Evolutionary conservation across 2,888 invertebrate genomes (phyloP), one percentile per base, ranked within the genome.

Genomic region (Lasius fuliginosus): DNA sequence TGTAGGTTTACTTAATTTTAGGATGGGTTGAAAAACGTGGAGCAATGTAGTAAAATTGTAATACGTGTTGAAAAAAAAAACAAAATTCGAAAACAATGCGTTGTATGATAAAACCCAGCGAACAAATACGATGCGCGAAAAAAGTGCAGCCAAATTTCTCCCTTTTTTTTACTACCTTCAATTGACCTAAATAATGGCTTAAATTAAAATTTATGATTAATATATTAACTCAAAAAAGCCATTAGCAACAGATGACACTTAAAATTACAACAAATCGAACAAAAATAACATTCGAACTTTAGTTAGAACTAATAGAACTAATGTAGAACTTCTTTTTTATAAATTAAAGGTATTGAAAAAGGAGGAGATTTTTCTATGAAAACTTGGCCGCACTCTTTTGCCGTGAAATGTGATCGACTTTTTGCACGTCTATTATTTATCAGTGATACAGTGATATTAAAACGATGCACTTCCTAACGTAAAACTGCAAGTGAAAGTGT

Each of bases 81-180:
- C 2, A 12, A 79, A 73, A 81, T 73, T 73, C 49, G 73, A 60
- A 60, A 60, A 73, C 60, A 79, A 79, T 62, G 60, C 46, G 36
- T 46, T n/a, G 12, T 18, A 27, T 9, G 49, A 40, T 46, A 71
- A 79, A 79, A 60, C 18, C 1, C 12, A 8, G 27, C n/a, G 33
- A 18, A 65, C 18, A 42, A 6, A 5, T 42, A 79, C 18, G 60
- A 62, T 73, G 27, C 27, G 49, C 60, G 33, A 71, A 69, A 81
- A 81, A 5, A 36, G 36, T 5, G 5, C 4, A 5, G 36, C 36
- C 5, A 36, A 36, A 36, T 36, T 36, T 5, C 36, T 36, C 36
- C 36, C 36, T 36, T 36, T 36, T 36, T 36, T 36, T 36, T 2
- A 33, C 5, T 5, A 36, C 36, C 4, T 36, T 36, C 4, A 36